A percentile compares a stretch with the other conserved stretches of the same genome.
Conservation (phyloP, 2,888 invertebrate genomes). For the Eupithecia centaureata region DNA sequence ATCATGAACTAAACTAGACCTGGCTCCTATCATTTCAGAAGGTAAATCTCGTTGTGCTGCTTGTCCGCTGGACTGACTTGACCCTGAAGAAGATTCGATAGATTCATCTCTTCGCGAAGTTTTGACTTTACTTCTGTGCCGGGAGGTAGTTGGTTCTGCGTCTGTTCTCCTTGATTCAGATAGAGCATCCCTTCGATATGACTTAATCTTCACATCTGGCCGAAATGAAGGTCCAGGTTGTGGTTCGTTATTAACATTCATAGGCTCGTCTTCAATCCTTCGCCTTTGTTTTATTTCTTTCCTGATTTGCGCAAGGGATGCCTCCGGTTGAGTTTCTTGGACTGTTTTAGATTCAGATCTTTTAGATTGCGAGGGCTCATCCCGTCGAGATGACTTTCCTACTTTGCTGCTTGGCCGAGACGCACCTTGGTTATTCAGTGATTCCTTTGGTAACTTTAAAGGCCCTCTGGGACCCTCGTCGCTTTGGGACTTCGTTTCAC, state of each 20-base stretch:
- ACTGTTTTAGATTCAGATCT: constrained; percentile 6
- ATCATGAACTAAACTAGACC: background rate
- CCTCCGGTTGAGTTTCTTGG: background rate
- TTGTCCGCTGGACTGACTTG: background rate
- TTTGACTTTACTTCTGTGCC: background rate
- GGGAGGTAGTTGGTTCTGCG: background rate
- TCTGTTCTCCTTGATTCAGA: constrained; percentile 1
- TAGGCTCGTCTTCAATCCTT: background rate
- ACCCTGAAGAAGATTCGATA: background rate
- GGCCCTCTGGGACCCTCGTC: too few species aligned
- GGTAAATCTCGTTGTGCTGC: background rate
- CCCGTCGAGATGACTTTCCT: constrained; percentile 10
- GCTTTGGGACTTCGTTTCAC: background rate
- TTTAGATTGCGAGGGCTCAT: constrained; percentile 7
- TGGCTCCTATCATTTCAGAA: background rate
- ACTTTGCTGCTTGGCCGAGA: constrained; percentile 4
- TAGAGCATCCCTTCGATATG: constrained; percentile 12
- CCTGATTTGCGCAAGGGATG: background rate
- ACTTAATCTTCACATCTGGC: constrained; percentile 1
- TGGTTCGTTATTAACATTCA: constrained; percentile 10
- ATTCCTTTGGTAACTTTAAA: background rate
- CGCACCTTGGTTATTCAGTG: background rate
- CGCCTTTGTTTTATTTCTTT: constrained; percentile 4
- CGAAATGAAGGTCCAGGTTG: constrained; percentile 14
- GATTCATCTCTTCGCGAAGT: background rate